phyloP scores from a whole-genome alignment of 1,140 invertebrate genomes.

The Anastatus disparis region DNA sequence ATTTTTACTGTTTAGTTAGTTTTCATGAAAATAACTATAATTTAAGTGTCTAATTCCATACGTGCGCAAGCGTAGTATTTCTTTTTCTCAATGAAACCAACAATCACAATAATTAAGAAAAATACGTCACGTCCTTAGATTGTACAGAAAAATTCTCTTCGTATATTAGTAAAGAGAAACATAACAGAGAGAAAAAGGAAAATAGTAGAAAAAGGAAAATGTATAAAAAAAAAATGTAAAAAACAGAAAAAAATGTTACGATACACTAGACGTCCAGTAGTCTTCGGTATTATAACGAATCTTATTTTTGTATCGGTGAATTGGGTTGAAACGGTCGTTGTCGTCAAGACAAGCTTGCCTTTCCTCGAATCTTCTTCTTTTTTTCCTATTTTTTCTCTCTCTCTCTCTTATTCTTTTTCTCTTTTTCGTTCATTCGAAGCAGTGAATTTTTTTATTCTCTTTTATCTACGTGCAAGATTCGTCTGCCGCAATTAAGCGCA shows the following conservation, averaged over 20 bases:
- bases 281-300: slow-evolving; percentile 35
- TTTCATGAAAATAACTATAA: too few species aligned
- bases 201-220: too few species aligned
- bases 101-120: too few species aligned
- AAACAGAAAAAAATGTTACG: slow-evolving; percentile 10
- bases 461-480: background rate
- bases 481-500: slow-evolving; percentile 23
- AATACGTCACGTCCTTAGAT: too few species aligned
- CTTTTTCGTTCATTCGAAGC: too few species aligned
- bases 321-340: slow-evolving; percentile 28
- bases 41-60: too few species aligned
- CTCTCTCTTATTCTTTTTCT: background rate
- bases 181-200: too few species aligned
- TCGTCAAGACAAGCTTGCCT: background rate
- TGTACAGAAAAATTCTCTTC: too few species aligned
- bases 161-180: too few species aligned
- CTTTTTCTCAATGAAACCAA: too few species aligned
- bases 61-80: too few species aligned
- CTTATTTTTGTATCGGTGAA: slow-evolving; percentile 41
- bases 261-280: slow-evolving; percentile 24
- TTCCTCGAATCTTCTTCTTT: background rate
- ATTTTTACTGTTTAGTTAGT: too few species aligned
- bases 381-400: background rate
- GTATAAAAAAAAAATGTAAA: slow-evolving; percentile 25
- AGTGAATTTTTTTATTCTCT: background rate